Evolutionary conservation across 1,140 invertebrate genomes (phyloP), one percentile per base, ranked within the genome.

Genomic region (Liolophura sinensis): DNA sequence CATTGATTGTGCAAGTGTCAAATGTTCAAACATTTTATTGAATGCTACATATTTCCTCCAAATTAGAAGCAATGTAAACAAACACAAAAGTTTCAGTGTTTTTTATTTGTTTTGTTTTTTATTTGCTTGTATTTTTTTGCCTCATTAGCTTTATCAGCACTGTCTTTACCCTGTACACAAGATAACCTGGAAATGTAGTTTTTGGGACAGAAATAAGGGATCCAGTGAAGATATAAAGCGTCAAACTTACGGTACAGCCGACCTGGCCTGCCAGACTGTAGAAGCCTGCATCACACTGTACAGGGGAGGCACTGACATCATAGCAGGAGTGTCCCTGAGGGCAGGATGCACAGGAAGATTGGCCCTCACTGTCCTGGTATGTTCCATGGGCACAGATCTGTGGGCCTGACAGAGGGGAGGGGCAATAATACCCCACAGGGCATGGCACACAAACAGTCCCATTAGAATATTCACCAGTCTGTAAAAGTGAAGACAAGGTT

Each of bases 381-480:
- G 69, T 68, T 1, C 79, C 81, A 46, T 65, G 67, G 14, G 70
- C 56, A 68, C 81, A 82, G 1, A 64, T 18, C 16, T 73, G 64
- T n/a, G 64, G 69, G 5, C 70, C 68, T 14, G 70, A 61, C 11
- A 67, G 56, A 1, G 77, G 72, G 0, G 72, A 72, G 46, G 75
- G 70, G 67, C 80, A 82, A 24, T 73, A 70, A 46, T 69, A 77
- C 1, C 79, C 81, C 18, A 67, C 71, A 49, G 73, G 68, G 68
- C 79, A 81, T 48, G 60, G 22, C 9, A 71, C 50, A 68, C 78
- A 80, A 18, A 48, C 46, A 12, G 74, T 74, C 14, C 76, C 77
- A 62, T 75, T 73, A 22, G 72, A 73, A 61, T 82, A 82, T 55
- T 80, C 63, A 47, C 81, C 81, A 70, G 56, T 63, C 81, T 82